phyloP scores from a whole-genome alignment of 1,140 invertebrate species.

The Steinernema khuongi region DNA sequence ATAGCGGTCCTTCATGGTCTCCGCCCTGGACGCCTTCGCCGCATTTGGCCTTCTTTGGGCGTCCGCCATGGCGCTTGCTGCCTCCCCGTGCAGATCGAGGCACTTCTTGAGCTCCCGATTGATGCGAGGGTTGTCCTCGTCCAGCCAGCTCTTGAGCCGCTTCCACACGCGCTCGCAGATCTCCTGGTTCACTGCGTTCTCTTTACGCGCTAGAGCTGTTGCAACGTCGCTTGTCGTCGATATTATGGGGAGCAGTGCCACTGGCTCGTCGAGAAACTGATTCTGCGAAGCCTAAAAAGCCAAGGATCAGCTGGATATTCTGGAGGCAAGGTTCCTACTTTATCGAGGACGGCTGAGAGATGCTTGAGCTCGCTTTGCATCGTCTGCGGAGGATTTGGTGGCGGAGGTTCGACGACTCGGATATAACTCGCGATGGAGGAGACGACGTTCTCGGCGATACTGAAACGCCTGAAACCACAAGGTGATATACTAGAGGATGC shows the following conservation, averaged over 20 bases:
- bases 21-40: background rate
- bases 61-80: background rate
- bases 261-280: background rate
- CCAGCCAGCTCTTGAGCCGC: background rate
- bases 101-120: background rate
- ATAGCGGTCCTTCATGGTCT: background rate
- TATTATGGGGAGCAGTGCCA: background rate
- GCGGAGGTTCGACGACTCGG: background rate
- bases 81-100: background rate
- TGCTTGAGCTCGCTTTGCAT: background rate
- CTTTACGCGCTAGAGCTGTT: background rate
- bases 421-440: background rate
- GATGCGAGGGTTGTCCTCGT: background rate
- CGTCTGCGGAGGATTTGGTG: background rate
- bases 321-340: background rate
- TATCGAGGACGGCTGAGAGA: background rate
- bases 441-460: background rate
- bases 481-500: background rate
- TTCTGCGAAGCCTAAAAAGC: background rate
- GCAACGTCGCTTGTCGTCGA: background rate
- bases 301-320: background rate
- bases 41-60: background rate
- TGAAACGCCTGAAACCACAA: background rate
- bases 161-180: background rate
- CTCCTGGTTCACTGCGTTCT: background rate